Conservation (phyloP, 2,113 vertebrate species). For the Lynx canadensis region DNA sequence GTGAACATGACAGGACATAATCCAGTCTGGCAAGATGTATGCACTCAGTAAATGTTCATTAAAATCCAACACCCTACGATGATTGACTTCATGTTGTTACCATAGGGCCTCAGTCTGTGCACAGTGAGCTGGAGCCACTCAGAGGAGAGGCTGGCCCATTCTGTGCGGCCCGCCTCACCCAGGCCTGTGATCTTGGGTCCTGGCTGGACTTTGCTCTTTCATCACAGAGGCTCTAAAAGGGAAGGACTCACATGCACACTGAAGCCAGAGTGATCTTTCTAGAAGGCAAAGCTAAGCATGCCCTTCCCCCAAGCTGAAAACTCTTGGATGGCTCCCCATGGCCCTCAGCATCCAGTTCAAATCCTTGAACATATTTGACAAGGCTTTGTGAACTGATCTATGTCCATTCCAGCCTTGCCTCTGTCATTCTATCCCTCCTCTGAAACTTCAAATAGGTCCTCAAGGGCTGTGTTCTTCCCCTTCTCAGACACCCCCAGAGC, state of each 20-base stretch:
- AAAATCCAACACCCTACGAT: constrained; percentile 13
- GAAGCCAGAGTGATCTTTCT: not conserved
- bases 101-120: not conserved
- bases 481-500: not conserved
- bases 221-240: not conserved
- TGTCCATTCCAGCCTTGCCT: not conserved
- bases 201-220: not conserved
- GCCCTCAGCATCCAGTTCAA: constrained; percentile 21
- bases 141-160: not conserved
- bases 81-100: not conserved
- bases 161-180: fast-evolving
- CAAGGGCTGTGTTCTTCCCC: not conserved
- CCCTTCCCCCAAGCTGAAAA: not conserved
- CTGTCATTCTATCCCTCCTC: not conserved
- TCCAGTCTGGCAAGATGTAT: not conserved
- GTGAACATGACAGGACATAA: not conserved
- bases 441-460: not conserved
- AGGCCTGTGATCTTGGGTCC: not conserved
- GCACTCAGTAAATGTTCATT: constrained; percentile 20
- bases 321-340: not conserved
- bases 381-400: not conserved
- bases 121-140: not conserved
- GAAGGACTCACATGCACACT: not conserved
- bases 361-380: not conserved
- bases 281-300: constrained; percentile 32